phyloP scores from a whole-genome alignment of 1,140 invertebrate genomes.

The Myzus persicae region DNA sequence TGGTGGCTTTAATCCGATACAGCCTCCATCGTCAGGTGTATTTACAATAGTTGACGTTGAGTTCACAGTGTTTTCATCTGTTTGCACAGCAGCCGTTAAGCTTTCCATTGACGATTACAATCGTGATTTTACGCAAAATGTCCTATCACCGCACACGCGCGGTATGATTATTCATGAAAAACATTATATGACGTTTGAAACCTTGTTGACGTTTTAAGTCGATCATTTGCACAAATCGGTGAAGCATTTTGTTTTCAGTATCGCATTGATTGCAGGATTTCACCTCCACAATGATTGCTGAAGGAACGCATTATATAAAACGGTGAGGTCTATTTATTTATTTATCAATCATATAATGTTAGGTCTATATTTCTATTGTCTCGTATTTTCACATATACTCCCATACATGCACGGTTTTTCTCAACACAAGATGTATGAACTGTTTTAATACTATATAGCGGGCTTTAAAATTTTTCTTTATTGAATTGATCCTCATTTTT shows the following conservation, averaged over 20 bases:
- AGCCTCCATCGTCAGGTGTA: not conserved
- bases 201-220: not conserved
- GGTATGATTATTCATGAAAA: not conserved
- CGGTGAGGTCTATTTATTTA: not conserved
- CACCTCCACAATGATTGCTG: constrained; percentile 15
- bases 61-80: not conserved
- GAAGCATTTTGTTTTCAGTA: not conserved
- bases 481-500: not conserved
- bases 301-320: constrained; percentile 51
- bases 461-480: not conserved
- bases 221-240: not conserved
- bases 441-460: too few relatives aligned
- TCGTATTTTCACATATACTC: not conserved
- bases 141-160: not conserved
- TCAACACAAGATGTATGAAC: not conserved
- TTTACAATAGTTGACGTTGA: not conserved
- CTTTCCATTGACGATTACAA: too few relatives aligned
- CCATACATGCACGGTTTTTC: too few relatives aligned
- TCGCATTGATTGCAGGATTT: not conserved
- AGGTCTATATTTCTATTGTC: not conserved
- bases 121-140: not conserved
- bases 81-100: not conserved
- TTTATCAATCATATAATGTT: not conserved
- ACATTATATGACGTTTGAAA: not conserved
- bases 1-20: not conserved